Evolutionary conservation across 2,888 invertebrate genomes (phyloP).

Genomic region (Ophion ellenae): DNA sequence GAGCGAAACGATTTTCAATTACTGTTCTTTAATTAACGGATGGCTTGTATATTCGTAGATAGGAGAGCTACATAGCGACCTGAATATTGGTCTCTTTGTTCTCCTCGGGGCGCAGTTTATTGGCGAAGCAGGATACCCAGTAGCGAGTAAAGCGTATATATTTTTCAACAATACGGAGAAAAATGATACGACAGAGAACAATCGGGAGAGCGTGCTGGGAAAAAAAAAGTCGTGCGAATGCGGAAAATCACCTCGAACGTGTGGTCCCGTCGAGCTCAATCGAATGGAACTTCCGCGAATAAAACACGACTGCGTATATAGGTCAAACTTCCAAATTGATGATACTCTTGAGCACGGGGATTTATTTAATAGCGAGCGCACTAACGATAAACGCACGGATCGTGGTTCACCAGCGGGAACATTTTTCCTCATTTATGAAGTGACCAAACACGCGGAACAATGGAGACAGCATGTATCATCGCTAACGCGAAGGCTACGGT

Average conservation of each 20-base stretch:
- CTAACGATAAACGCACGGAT: background rate
- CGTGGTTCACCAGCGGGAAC: background rate
- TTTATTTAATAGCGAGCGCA: background rate
- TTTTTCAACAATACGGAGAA: constrained; percentile 24
- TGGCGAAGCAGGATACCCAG: constrained; percentile 24
- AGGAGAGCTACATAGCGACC: constrained; percentile 34
- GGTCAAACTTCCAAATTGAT: constrained; percentile 11
- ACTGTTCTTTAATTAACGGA: constrained; percentile 51
- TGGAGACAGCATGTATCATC: too few species aligned
- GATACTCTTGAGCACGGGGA: background rate
- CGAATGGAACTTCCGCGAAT: constrained; percentile 38
- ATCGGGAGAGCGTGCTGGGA: constrained; percentile 4
- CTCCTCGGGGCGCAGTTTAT: constrained; percentile 37
- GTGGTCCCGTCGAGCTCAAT: constrained; percentile 29
- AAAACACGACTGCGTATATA: constrained; percentile 1
- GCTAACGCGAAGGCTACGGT: too few species aligned
- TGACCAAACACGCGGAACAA: background rate
- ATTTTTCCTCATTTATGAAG: background rate
- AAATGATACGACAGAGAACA: constrained; percentile 32
- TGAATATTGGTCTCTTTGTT: constrained; percentile 46
- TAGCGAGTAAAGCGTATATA: constrained; percentile 25
- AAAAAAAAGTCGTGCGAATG: constrained; percentile 13
- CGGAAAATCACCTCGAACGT: constrained; percentile 41
- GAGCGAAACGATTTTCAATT: constrained; percentile 52
- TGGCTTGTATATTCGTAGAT: background rate